Base-by-base conservation (phyloP, 2,113 vertebrate genomes). In the Hippoglossus stenolepis region DNA sequence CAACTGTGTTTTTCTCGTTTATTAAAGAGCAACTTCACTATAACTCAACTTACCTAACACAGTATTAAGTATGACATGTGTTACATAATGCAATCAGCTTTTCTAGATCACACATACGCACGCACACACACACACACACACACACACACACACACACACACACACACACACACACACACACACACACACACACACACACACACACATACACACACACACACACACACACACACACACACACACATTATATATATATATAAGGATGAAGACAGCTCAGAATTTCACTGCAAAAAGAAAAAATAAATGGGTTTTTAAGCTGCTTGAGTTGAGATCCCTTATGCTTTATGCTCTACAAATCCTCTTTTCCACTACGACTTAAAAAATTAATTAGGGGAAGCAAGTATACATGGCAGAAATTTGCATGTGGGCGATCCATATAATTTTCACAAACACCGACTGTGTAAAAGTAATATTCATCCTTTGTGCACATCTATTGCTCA, bases 381-480 rank as follows among this genome's bases (percentile, higher is more conserved):
- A 76, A 64, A 56, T 28, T n/a, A 70, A 85, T 75, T 57, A 72
- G 17, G 18, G 1, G 6, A 60, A 45, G 53, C 3, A 31, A 61
- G 40, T 51, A 60, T n/a, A 51, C 45, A 43, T 65, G 45, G 18
- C 17, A 73, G 18, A 66, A 54, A 70, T 73, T 8, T 43, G 7
- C 26, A 71, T 23, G 45, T 65, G 58, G 31, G 59, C 10, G 26
- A 66, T 73, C 38, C 56, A 35, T 70, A 70, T 45, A 40, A 70
- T 77, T 72, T 87, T 63, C 38, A 58, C 49, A 78, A 78, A 76
- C 38, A 63, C 6, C 49, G 26, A 45, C 58, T 70, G 11, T 67
- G 11, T 58, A 40, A 73, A 79, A 67, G 73, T 51, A 64, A 71
- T 26, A 60, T 38, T 15, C 13, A 17, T 61, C n/a, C 62, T 87